phyloP scores from a whole-genome alignment of 2,888 invertebrate species.

The Gnatocerus cornutus region DNA sequence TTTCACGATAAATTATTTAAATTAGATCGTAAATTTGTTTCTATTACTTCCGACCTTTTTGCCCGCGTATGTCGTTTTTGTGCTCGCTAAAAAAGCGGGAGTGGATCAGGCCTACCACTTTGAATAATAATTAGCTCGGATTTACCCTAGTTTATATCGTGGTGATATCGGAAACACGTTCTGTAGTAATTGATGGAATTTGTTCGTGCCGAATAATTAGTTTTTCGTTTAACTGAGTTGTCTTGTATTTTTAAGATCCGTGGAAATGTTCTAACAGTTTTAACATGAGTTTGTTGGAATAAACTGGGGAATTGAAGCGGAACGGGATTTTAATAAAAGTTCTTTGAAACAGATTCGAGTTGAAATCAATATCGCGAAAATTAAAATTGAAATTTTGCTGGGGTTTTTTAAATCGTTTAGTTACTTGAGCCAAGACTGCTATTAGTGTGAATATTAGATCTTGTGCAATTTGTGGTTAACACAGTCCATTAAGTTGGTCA shows the following conservation, averaged over 20 bases:
- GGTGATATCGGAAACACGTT: slow-evolving; percentile 23
- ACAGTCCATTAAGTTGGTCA: slow-evolving; percentile 36
- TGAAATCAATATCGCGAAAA: neutral
- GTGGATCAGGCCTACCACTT: slow-evolving; percentile 17
- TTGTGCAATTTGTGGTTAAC: slow-evolving; percentile 13
- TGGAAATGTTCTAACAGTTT: neutral
- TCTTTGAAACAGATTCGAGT: neutral
- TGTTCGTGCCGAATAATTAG: slow-evolving; percentile 10
- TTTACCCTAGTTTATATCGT: slow-evolving; percentile 31
- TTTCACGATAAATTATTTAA: slow-evolving; percentile 30
- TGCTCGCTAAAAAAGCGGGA: neutral
- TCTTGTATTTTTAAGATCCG: slow-evolving; percentile 1
- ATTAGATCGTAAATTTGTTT: slow-evolving; percentile 25
- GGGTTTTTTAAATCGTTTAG: too few species aligned
- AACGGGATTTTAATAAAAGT: neutral
- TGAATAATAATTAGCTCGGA: slow-evolving; percentile 33
- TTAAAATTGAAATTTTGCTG: too few species aligned
- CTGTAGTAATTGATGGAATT: slow-evolving; percentile 14
- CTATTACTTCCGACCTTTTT: slow-evolving; percentile 19
- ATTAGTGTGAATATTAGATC: neutral
- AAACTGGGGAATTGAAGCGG: too few species aligned
- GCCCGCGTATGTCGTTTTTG: neutral
- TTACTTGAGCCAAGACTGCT: neutral
- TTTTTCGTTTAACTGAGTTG: slow-evolving; percentile 5
- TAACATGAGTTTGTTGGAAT: too few species aligned